Base-by-base conservation (phyloP, 35 echinoderm and acorn worm species). In the Apostichopus parvimensis region DNA sequence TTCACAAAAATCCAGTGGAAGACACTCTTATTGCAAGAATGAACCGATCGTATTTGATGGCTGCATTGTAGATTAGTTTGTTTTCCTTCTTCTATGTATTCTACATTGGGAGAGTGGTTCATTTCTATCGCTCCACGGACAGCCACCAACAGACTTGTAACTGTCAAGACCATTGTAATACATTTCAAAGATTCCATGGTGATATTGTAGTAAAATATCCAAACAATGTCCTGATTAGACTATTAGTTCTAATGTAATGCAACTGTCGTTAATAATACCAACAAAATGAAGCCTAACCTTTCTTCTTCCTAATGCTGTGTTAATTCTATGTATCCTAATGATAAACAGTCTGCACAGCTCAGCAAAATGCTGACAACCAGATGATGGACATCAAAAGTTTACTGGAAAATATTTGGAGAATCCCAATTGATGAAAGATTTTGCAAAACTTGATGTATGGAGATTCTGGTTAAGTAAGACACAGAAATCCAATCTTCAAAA, bases 1-100 rank as follows among this genome's bases (percentile, higher is more conserved):
- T 88, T 54, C 21, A 52, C 62, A 9, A 88, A 88, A 24, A 53
- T 25, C 86, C 86, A 88, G 18, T 61, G 72, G 86, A 88, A 84
- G 34, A 45, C 2, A 5, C 9, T 53, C 54, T n/a, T 84, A 55
- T 84, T 59, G n/a, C 81, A 84, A 14, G 14, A 18, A 6, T 15
- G 13, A 2, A 4, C 17, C 20, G 81, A 17, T n/a, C 17, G 17
- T 22, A 84, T 84, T 23, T 84, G 57, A 15, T 59, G 10, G 5
- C 8, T 58, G n/a, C 81, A 84, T 4, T 15, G 17, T 0, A 84
- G 53, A 1, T 18, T n/a, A 0, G 22, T 18, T 22, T 10, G 10
- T 18, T 20, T 7, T 0, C 81, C 81, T 84, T 84, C 81, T 52
- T 60, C 81, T 22, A 84, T 6, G 4, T 18, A n/a, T 54, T 18